Conservation (phyloP, 1,140 invertebrate genomes). For the Drosophila suzukii region DNA sequence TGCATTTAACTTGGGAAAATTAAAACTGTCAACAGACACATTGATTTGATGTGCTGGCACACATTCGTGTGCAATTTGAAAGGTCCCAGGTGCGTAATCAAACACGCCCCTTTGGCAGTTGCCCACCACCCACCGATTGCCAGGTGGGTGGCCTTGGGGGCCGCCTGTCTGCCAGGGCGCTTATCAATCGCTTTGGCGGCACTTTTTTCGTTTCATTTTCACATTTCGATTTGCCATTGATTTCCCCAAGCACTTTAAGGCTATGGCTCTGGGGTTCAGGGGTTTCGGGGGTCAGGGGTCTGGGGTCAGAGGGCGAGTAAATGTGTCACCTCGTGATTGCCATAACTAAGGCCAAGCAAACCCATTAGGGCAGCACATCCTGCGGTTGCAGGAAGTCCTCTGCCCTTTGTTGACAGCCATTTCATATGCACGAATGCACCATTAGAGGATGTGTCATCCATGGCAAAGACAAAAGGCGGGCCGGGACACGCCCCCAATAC, state of each 20-base stretch:
- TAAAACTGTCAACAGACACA: slow-evolving; percentile 12
- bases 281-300: not conserved
- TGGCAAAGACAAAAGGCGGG: slow-evolving; percentile 49
- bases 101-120: not conserved
- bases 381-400: slow-evolving; percentile 47
- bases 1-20: slow-evolving; percentile 1
- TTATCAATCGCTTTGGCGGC: slow-evolving; percentile 48
- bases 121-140: not conserved
- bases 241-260: slow-evolving; percentile 72
- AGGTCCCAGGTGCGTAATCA: slow-evolving; percentile 70
- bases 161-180: slow-evolving; percentile 13
- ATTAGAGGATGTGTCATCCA: slow-evolving; percentile 52
- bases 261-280: slow-evolving; percentile 9
- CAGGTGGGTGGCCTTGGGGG: slow-evolving; percentile 11
- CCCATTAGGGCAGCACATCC: slow-evolving; percentile 74
- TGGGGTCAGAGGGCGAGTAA: slow-evolving; percentile 1
- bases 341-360: slow-evolving; percentile 59
- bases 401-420: slow-evolving; percentile 67
- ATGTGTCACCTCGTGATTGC: slow-evolving; percentile 53
- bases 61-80: slow-evolving; percentile 1
- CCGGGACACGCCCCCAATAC: slow-evolving; percentile 7
- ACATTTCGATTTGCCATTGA: slow-evolving; percentile 70
- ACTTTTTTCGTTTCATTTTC: slow-evolving; percentile 32
- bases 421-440: slow-evolving; percentile 77
- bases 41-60: slow-evolving; percentile 20